Base-by-base conservation (phyloP, 2,113 vertebrate species). In the Melanotaenia duboulayi region DNA sequence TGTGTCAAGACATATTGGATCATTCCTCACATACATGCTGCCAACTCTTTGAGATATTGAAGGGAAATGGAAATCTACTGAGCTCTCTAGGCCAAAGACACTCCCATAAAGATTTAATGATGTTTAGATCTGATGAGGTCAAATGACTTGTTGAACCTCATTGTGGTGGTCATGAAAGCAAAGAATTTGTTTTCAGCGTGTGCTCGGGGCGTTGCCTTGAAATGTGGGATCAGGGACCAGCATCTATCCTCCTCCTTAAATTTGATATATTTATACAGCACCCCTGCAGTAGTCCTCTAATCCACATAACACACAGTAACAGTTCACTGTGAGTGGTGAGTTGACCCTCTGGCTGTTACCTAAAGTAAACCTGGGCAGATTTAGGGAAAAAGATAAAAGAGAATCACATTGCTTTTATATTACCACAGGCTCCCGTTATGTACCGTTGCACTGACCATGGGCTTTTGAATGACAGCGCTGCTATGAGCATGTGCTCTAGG, bases 1-100 rank as follows among this genome's bases (percentile, higher is more conserved):
- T 23, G 24, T 55, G 68, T 76, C 76, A 58, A 14, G 65, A 67
- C 62, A 59, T 1, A 80, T 72, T 51, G 3, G 2, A 40, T 80
- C 56, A 35, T 14, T 14, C 51, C 57, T 6, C 6, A 3, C 28
- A 49, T 22, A 16, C 24, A 39, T 13, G 22, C 24, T 35, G 58
- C 32, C 40, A 59, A 32, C 7, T 44, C 11, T 12, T 42, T 23
- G 8, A 52, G n/a, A 25, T 13, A 56, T 28, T 39, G 69, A 60
- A 40, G 20, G 62, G 8, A 59, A 28, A 69, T 54, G 65, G 35
- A 72, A 70, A 51, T 74, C 10, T 35, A 4, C 39, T 44, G 3
- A 20, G 22, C 52, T 74, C 23, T 54, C 28, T n/a, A 1, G n/a
- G 22, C 19, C 10, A 7, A 17, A 52, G 23, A 50, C 28, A 9